phyloP scores from a whole-genome alignment of 2,797 vertebrate species.

The Allobates femoralis region DNA sequence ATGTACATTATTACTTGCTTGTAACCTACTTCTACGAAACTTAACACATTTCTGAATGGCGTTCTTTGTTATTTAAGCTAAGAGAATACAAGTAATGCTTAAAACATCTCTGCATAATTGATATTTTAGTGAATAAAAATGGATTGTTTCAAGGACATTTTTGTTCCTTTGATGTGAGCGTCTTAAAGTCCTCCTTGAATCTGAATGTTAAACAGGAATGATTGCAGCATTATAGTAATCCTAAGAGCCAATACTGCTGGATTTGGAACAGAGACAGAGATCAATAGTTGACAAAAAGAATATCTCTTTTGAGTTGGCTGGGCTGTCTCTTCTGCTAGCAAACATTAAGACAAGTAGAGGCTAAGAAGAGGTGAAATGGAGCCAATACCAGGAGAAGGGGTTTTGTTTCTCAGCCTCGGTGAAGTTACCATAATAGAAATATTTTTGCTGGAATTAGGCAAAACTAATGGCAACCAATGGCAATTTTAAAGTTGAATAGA shows the following conservation, averaged over 20 bases:
- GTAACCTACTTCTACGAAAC: background rate
- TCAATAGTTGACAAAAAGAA: constrained; percentile 86
- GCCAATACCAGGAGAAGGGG: constrained; percentile 59
- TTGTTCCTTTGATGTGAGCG: constrained; percentile 86
- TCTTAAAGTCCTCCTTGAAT: constrained; percentile 82
- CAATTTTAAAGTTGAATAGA: constrained; percentile 70
- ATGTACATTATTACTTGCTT: background rate
- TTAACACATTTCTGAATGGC: background rate
- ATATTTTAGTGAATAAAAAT: constrained; percentile 83
- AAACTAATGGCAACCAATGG: constrained; percentile 79
- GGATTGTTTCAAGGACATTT: constrained; percentile 89
- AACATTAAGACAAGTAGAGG: constrained; percentile 77
- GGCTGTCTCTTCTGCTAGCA: constrained; percentile 78
- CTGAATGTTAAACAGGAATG: constrained; percentile 74
- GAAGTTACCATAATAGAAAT: constrained; percentile 68
- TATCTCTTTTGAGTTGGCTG: constrained; percentile 81
- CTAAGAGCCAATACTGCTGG: constrained; percentile 87
- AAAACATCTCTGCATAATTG: constrained; percentile 72
- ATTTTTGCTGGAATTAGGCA: constrained; percentile 77
- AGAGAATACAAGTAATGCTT: background rate
- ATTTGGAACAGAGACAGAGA: constrained; percentile 83
- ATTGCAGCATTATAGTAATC: constrained; percentile 89
- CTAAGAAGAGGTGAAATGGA: constrained; percentile 77
- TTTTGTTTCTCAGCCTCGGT: constrained; percentile 68
- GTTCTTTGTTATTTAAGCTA: constrained; percentile 11